Base-by-base conservation (phyloP, 2,888 invertebrate species). In the Chymomyza caudatula region DNA sequence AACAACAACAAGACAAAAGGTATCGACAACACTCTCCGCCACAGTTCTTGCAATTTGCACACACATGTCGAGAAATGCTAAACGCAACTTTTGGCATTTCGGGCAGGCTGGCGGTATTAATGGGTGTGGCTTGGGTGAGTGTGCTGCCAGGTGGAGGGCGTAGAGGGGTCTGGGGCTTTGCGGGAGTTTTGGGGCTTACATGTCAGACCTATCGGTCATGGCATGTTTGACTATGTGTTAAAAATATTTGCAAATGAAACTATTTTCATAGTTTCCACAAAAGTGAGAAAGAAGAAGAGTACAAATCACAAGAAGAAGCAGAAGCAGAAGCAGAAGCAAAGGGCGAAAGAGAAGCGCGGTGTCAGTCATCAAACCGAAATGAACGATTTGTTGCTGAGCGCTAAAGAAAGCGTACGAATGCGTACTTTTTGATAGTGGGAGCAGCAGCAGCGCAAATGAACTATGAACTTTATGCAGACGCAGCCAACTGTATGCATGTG, bases 361-460 rank as follows among this genome's bases (percentile, higher is more conserved):
- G 73, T 58, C 71, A 71, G 71, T 47, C 63, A 60, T 71, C 73
- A 63, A 47, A 51, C 71, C 54, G 52, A 73, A 70, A 71, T 71
- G 62, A 71, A 70, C 66, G 71, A 62, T 70, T 57, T 72, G 53
- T 57, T 72, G 53, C 66, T 51, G 49, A 47, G 49, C 37, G 51
- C 23, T 20, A 37, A 37, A 11, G 2, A 37, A 37, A 37, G 11
- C 11, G 5, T 25, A 25, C n/a, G n/a, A n/a, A n/a, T n/a, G n/a
- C n/a, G 29, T 37, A 37, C 11, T 11, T 37, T 37, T 37, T 37
- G 8, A 11, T 37, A 37, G 11, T 11, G 15, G 51, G 49, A 4
- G 8, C 19, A 4, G 49, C 37, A 65, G 54, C 64, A 13, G 43
- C 2, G 47, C 25, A 64, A 62, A 62, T 71, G 70, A 70, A 70